Evolutionary conservation across 2,113 vertebrate genomes (phyloP).

Genomic region (Archocentrus centrarchus): DNA sequence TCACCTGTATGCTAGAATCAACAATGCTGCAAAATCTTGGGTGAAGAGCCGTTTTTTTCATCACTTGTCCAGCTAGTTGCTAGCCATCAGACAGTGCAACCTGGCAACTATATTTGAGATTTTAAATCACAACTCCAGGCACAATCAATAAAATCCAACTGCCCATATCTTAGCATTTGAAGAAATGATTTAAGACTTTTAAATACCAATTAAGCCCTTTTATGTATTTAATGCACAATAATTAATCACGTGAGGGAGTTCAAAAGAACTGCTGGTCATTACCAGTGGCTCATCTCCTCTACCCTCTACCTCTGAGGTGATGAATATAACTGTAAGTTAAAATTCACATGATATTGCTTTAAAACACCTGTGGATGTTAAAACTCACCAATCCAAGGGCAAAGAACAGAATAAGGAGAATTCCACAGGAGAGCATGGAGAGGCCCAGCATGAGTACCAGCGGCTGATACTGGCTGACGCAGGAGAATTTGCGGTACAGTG

Average conservation of each 20-base stretch:
- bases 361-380: background rate
- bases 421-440: conserved; percentile 82
- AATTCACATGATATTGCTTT: background rate
- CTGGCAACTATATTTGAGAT: background rate
- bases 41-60: background rate
- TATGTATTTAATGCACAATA: background rate
- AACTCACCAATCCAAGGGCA: conserved; percentile 83
- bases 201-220: background rate
- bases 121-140: background rate
- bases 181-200: background rate
- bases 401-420: conserved; percentile 85
- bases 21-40: background rate
- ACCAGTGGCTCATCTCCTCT: background rate
- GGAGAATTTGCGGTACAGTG: conserved; percentile 90
- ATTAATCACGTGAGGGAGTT: background rate
- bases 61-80: accelerated
- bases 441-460: conserved; percentile 88
- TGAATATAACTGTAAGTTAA: background rate
- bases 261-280: background rate
- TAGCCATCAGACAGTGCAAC: background rate
- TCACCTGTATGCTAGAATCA: background rate
- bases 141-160: background rate
- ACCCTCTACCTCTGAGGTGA: background rate
- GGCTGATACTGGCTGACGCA: conserved; percentile 93
- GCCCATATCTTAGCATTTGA: background rate